Evolutionary conservation across 2,797 vertebrate species (phyloP).

Genomic region (Notoglanidium macrostoma): DNA sequence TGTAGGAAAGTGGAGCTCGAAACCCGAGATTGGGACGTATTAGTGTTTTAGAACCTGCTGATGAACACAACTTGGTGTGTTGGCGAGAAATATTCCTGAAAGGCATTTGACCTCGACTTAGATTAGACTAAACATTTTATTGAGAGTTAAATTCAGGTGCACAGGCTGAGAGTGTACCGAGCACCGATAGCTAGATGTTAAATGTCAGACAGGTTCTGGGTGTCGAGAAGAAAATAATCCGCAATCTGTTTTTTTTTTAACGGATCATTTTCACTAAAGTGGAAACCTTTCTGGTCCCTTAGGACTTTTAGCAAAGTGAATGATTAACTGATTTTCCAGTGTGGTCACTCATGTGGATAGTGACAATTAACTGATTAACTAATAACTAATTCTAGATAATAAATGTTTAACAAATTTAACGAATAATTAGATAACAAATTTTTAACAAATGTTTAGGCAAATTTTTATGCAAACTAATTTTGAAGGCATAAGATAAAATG

Average conservation of each 20-base stretch:
- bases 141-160: neutral
- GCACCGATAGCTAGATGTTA: neutral
- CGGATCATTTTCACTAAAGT: no score
- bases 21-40: neutral
- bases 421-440: no score
- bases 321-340: neutral
- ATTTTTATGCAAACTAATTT: neutral
- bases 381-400: no score
- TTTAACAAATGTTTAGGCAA: neutral
- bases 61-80: neutral
- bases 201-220: neutral
- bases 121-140: slow-evolving; percentile 11
- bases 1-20: neutral
- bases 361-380: neutral
- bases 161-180: neutral
- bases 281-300: neutral
- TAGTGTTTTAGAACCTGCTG: neutral
- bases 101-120: neutral
- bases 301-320: neutral
- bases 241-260: neutral
- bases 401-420: no score
- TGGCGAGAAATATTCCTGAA: neutral
- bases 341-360: neutral
- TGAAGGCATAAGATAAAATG: neutral
- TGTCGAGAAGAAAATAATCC: neutral